phyloP scores from a whole-genome alignment of 37 sponge, comb jelly and placozoan genomes.

The Chondrilla cf. caribensis region DNA sequence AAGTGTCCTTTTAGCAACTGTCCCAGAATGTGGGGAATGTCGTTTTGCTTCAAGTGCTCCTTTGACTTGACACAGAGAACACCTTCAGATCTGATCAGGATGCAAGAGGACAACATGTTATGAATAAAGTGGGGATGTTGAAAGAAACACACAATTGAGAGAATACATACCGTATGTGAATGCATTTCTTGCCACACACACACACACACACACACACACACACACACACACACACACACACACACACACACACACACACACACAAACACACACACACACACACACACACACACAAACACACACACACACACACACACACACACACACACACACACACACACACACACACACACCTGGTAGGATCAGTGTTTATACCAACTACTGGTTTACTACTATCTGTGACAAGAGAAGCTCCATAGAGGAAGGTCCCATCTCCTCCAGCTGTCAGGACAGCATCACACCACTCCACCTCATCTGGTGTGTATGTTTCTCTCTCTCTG shows the following conservation, averaged over 20 bases:
- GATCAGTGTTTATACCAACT: conserved; percentile 80
- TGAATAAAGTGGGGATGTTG: no score
- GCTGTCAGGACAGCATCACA: conserved; percentile 71
- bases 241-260: no score
- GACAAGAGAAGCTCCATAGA: conserved; percentile 55
- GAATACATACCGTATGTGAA: no score
- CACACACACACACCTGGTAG: conserved; percentile 35
- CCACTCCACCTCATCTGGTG: conserved; percentile 64
- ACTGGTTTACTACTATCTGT: conserved; percentile 42
- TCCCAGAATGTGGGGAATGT: conserved; percentile 10
- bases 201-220: no score
- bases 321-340: no score
- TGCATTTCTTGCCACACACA: no score
- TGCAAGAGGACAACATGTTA: no score
- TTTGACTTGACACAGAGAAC: conserved; percentile 42
- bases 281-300: no score
- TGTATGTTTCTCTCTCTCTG: conserved; percentile 38
- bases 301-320: no score
- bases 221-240: no score
- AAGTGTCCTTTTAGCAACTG: conserved; percentile 40
- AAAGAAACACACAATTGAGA: background rate
- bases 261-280: no score
- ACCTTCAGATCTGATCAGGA: conserved; percentile 72
- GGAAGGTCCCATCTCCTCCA: conserved; percentile 83
- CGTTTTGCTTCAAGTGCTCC: background rate